Percentiles rank a stretch among this genome's conserved stretches.
phyloP scores from a whole-genome alignment of 2,888 invertebrate species.

The Aethes cnicana region DNA sequence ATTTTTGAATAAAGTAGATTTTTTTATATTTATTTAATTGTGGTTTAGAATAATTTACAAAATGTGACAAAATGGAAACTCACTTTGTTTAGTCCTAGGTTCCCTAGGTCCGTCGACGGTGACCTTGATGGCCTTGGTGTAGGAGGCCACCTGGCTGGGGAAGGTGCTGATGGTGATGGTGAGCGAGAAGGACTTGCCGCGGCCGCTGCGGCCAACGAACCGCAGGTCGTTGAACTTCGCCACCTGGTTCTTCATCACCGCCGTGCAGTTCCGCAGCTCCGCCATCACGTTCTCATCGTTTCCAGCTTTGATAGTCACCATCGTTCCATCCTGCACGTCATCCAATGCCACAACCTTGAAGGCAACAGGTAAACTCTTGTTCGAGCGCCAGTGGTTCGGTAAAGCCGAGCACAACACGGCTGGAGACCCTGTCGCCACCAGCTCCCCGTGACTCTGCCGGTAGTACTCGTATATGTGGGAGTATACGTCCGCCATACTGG shows the following conservation, averaged over 20 bases:
- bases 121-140: slow-evolving; percentile 98
- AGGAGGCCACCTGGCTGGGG: slow-evolving; percentile 93
- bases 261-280: slow-evolving; percentile 95
- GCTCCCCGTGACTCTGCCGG: slow-evolving; percentile 94
- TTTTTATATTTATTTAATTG: too few relatives aligned
- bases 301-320: slow-evolving; percentile 96
- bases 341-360: slow-evolving; percentile 98
- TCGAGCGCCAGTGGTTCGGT: slow-evolving; percentile 98
- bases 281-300: slow-evolving; percentile 99
- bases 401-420: slow-evolving; percentile 96
- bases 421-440: slow-evolving; percentile 97
- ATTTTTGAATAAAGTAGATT: too few relatives aligned
- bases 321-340: slow-evolving; percentile 96
- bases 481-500: slow-evolving; percentile 88
- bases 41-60: not conserved
- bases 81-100: slow-evolving; percentile 97
- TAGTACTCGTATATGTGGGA: slow-evolving; percentile 89
- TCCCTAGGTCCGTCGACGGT: slow-evolving; percentile 99
- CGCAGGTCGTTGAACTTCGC: slow-evolving; percentile 99
- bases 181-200: slow-evolving; percentile 97
- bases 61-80: slow-evolving; percentile 79
- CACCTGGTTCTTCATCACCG: slow-evolving; percentile 98
- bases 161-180: slow-evolving; percentile 94
- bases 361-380: slow-evolving; percentile 97
- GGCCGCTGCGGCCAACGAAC: slow-evolving; percentile 97